Evolutionary conservation across 2,797 vertebrate species (phyloP).

Genomic region (Cirrhinus molitorella): DNA sequence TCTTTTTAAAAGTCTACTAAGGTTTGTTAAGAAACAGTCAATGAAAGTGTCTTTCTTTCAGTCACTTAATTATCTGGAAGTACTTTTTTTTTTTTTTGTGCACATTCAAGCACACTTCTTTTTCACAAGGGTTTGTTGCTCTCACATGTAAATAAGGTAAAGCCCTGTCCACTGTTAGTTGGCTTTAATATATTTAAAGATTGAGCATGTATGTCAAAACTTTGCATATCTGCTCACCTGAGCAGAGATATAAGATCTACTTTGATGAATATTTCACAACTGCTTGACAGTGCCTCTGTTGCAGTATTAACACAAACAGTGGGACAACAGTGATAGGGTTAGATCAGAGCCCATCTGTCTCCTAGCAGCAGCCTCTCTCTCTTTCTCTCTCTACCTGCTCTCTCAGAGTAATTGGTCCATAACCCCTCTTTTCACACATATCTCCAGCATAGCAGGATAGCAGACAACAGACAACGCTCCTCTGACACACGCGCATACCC

Average conservation of each 20-base stretch:
- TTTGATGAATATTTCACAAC: neutral
- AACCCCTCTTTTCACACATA: conserved; percentile 49
- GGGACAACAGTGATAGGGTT: conserved; percentile 1
- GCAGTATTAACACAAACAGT: conserved; percentile 15
- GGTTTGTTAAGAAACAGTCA: neutral
- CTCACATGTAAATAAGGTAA: neutral
- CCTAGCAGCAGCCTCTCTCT: neutral
- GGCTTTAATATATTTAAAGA: neutral
- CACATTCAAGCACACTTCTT: neutral
- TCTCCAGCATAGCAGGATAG: conserved; percentile 39
- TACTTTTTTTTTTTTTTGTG: no score
- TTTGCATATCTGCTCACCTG: neutral
- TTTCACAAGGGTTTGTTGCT: neutral
- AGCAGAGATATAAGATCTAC: neutral
- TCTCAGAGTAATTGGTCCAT: conserved; percentile 57
- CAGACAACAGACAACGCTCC: conserved; percentile 34
- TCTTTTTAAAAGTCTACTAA: neutral
- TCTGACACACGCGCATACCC: conserved; percentile 12
- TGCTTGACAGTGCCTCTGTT: neutral
- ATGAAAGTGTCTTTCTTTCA: neutral
- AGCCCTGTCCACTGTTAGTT: neutral
- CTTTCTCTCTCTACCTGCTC: conserved; percentile 1
- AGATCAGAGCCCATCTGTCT: conserved; percentile 16
- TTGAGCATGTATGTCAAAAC: neutral
- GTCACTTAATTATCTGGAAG: neutral